phyloP scores from a whole-genome alignment of 2,888 invertebrate genomes.

The Tetranychus truncatus region DNA sequence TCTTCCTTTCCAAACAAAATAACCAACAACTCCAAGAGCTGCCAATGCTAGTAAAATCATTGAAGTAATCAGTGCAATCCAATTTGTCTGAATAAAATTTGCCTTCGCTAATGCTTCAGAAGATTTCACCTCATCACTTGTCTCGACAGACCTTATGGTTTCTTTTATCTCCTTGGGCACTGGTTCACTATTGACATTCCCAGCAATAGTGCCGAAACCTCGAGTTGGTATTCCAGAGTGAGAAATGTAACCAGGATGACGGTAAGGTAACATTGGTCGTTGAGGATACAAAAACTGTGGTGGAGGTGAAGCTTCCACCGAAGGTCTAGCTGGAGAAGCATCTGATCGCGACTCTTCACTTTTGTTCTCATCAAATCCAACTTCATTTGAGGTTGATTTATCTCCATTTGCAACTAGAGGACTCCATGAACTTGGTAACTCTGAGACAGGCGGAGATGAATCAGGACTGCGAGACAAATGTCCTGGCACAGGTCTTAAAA shows the following conservation, averaged over 20 bases:
- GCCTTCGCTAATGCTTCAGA: background rate
- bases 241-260: background rate
- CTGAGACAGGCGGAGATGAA: background rate
- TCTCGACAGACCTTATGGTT: background rate
- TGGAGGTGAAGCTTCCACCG: background rate
- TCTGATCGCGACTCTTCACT: background rate
- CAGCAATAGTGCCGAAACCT: background rate
- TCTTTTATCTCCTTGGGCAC: background rate
- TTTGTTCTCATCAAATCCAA: background rate
- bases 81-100: background rate
- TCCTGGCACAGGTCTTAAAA: background rate
- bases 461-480: background rate
- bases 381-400: background rate
- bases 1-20: background rate
- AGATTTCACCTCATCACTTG: background rate
- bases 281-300: background rate
- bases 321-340: background rate
- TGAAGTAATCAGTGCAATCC: background rate
- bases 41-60: background rate
- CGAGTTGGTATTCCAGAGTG: background rate
- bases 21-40: background rate
- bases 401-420: background rate
- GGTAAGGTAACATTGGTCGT: background rate
- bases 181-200: background rate
- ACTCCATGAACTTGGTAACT: constrained; percentile 3